Evolutionary conservation across 2,113 vertebrate genomes (phyloP).

Genomic region (Pseudorectes ferrugineus): DNA sequence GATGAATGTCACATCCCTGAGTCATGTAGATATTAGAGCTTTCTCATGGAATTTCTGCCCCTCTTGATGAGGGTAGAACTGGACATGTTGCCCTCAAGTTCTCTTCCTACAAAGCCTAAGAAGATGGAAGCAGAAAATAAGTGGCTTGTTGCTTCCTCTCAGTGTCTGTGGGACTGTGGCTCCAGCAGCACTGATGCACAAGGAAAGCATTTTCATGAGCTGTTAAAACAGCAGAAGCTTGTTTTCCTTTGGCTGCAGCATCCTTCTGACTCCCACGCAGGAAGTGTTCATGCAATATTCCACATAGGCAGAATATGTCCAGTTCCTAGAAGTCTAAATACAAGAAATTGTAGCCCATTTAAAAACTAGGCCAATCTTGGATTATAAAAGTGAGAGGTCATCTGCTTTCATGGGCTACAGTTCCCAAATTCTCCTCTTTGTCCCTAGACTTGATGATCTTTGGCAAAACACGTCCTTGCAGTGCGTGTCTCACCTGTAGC

Average conservation of each 20-base stretch:
- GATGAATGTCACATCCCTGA: neutral
- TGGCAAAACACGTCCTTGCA: neutral
- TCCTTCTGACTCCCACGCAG: constrained; percentile 37
- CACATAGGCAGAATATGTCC: neutral
- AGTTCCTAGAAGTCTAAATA: constrained; percentile 50
- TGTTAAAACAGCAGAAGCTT: constrained; percentile 34
- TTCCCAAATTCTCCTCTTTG: neutral
- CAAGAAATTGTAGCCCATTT: neutral
- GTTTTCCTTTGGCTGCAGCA: constrained; percentile 41
- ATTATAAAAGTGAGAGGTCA: neutral
- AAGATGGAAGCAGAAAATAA: neutral
- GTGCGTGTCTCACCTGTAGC: neutral
- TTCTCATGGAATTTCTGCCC: neutral
- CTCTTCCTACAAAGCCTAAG: neutral
- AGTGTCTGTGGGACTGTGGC: neutral
- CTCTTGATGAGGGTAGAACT: neutral
- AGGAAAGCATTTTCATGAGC: constrained; percentile 51
- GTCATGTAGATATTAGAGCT: neutral
- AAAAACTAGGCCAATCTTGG: neutral
- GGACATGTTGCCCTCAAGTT: neutral
- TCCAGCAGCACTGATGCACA: constrained; percentile 43
- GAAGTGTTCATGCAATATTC: constrained; percentile 17
- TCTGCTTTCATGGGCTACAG: neutral
- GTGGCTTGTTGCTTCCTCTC: neutral
- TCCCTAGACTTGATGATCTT: neutral